Conservation (phyloP, 2,888 invertebrate species). For the Griposia aprilina region DNA sequence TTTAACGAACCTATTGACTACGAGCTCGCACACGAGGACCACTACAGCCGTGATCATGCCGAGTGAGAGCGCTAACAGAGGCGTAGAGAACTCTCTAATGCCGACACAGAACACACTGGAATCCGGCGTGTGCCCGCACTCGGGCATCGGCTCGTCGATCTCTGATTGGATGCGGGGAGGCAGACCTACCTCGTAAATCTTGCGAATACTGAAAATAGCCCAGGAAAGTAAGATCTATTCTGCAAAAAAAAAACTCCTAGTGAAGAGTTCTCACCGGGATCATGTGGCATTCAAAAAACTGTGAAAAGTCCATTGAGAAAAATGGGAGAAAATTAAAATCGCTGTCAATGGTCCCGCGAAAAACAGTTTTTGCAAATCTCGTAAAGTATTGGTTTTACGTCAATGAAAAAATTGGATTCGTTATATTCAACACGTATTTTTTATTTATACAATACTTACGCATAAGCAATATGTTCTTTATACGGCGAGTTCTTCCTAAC, state of each 20-base stretch:
- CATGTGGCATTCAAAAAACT: too few relatives aligned
- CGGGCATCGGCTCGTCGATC: conserved; percentile 91
- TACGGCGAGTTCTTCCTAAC: conserved; percentile 92
- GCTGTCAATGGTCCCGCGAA: too few relatives aligned
- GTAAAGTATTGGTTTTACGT: too few relatives aligned
- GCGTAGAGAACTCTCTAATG: conserved; percentile 91
- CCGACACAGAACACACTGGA: conserved; percentile 88
- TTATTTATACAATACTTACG: conserved; percentile 80
- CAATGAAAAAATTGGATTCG: too few relatives aligned
- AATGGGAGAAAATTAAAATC: too few relatives aligned
- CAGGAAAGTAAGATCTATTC: not conserved
- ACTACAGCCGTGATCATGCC: conserved; percentile 85
- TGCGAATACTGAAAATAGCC: conserved; percentile 88
- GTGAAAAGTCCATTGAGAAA: too few relatives aligned
- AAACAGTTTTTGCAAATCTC: too few relatives aligned
- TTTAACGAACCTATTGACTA: conserved; percentile 50
- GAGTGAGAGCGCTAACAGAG: conserved; percentile 86
- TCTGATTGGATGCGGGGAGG: conserved; percentile 89
- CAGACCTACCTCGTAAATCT: conserved; percentile 91
- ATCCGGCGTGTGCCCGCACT: conserved; percentile 89
- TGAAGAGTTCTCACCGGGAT: not conserved
- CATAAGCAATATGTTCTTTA: conserved; percentile 91
- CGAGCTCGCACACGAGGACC: conserved; percentile 80
- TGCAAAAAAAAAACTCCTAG: not conserved
- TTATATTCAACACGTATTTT: not conserved